Evolutionary conservation across 2,797 vertebrate species (phyloP), one percentile per base, ranked within the genome.

Genomic region (Chiroxiphia lanceolata): DNA sequence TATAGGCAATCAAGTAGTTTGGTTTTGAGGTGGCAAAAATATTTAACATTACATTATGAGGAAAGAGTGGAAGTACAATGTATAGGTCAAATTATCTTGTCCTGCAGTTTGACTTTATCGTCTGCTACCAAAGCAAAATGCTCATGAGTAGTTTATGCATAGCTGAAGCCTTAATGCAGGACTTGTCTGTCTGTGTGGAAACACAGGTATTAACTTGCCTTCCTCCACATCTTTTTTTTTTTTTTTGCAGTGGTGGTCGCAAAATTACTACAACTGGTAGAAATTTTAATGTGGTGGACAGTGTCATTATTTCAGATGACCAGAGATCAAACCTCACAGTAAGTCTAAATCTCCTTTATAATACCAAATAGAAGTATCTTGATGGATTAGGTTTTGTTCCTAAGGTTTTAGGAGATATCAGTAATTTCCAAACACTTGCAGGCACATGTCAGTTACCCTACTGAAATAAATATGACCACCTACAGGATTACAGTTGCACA

Each of bases 241-340:
- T 93, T 53, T 97, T 84, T 90, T 95, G 31, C 79, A 99, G 99
- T 82, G 99, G 99, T 69, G 98, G 97, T 82, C 98, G 99, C 94
- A 98, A 78, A 33, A 96, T 99, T 96, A 97, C 89, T 19, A 81
- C 99, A 5, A 45, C 2, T 19, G 99, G 99, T 45, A 98, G 95
- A 79, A 98, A 98, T 83, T 93, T 99, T 90, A 96, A 99, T 50
- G 97, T 98, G 81, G 98, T 98, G 59, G 99, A 99, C 70, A 97
- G 91, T 59, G 71, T 99, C 75, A 77, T 93, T 54, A 97, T 98
- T 94, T 98, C 97, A 83, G 95, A 97, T 29, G 98, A 98, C 51
- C 86, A 95, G 60, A 96, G 87, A 95, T 92, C 93, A 84, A 96
- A 93, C 40, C 77, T 97, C 70, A 97, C 91, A 3, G 98, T 98